Base-by-base conservation (phyloP, 1,140 invertebrate species). In the Babylonia areolata region DNA sequence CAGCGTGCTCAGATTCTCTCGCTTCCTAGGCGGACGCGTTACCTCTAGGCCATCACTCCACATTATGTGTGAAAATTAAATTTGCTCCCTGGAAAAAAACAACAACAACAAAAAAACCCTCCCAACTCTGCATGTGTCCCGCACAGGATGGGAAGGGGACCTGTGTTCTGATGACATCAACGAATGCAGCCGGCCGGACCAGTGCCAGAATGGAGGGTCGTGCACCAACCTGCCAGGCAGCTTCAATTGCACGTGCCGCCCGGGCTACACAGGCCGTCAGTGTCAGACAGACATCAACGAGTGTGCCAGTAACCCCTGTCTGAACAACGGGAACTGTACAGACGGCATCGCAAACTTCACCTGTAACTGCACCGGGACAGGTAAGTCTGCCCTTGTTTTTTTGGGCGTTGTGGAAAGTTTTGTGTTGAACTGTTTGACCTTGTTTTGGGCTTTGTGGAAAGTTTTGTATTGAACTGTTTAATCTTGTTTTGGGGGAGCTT, bases 231-330 rank as follows among this genome's bases (percentile, higher is more conserved):
- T 87, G 0, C 85, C 85, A 1, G 94, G 94, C 23, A 91, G 91
- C 79, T 99, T 98, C 92, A 87, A 96, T 84, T 99, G 98, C 94
- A 97, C 96, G 86, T 99, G 98, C 93, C 96, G 96, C 0, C 96
- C 80, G 58, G 98, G 98, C 0, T 99, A 97, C 93, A 96, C 96
- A 33, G 99, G 98, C 51, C 94, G 96, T 35, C 95, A 96, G 87
- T 99, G 99, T 94, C 98, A 99, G 93, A 96, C 96, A 1, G 98
- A 98, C 91, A 97, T 98, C 82, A 98, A 99, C 94, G 98, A 92
- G 82, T 92, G 92, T 84, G 33, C 46, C 0, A 86, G 90, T 3
- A 85, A 89, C 86, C 98, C 98, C 0, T 99, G 99, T 94, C 94
- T 98, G 2, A 95, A 99, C 20, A 97, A 97, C 20, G 97, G 98